Base-by-base conservation (phyloP, 2,888 invertebrate species). In the Eurois occulta region DNA sequence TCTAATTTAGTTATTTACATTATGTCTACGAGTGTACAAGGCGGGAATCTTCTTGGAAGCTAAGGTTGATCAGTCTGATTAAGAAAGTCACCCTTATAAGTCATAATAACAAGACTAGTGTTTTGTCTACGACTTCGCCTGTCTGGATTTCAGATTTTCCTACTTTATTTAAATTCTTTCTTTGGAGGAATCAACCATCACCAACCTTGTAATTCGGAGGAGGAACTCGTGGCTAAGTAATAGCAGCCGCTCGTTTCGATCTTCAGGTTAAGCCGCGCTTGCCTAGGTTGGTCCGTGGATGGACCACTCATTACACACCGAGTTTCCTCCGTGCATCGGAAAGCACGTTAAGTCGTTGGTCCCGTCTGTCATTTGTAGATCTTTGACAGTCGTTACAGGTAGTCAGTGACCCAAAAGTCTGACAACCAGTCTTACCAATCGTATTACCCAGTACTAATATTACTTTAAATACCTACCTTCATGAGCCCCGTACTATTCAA, bases 11-110 rank as follows among this genome's bases (percentile, higher is more conserved):
- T 5, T 24, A 21, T 11, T n/a, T 32, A 13, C 21, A 52, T 67
- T 38, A 16, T 35, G n/a, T 71, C 35, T 71, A 7, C 7, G 2
- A 35, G 2, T 52, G 16, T 4, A 11, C 3, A 32, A 55, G 5
- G 7, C 48, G 8, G 18, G 55, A 73, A 48, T 78, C 58, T 80
- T 73, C 46, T 66, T 11, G 55, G 81, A 74, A 81, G 41, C 41
- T 6, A 1, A 41, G 32, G n/a, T 13, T 18, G 24, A n/a, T 16
- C 11, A 38, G 16, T 6, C 64, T 78, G 8, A 41, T 32, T 38
- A 1, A 1, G 46, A 73, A 65, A n/a, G 72, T 46, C 72, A 78
- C 64, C 77, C 18, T 43, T 11, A 43, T 13, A 35, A 21, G 5
- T 38, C 4, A 21, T 28, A 52, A n/a, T 7, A 28, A 48, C 3